Conservation (phyloP, 2,888 invertebrate genomes). For the Machimus atricapillus region DNA sequence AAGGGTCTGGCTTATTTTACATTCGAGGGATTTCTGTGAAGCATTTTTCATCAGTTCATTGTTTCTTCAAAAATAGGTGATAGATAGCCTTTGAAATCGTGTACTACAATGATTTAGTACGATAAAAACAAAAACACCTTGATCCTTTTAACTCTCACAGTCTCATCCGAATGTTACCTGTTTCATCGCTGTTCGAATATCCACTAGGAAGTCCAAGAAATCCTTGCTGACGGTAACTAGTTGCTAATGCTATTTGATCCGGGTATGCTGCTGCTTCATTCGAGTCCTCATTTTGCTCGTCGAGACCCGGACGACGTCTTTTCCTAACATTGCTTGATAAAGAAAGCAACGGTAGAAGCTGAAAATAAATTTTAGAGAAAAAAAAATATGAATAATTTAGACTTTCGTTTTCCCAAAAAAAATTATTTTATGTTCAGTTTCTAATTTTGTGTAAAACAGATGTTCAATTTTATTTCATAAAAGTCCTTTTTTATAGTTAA, state of each 20-base stretch:
- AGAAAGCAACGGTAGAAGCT: constrained; percentile 48
- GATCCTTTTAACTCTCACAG: background rate
- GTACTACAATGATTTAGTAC: no score
- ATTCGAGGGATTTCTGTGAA: no score
- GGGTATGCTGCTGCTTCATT: constrained; percentile 50
- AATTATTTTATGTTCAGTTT: background rate
- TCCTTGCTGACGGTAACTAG: constrained; percentile 45
- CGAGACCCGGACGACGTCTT: constrained; percentile 53
- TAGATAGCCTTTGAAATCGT: no score
- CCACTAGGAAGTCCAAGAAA: constrained; percentile 31
- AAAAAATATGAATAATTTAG: background rate
- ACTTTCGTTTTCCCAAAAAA: background rate
- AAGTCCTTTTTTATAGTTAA: background rate
- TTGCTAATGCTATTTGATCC: constrained; percentile 57
- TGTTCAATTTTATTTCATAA: background rate
- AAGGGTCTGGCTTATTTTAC: no score
- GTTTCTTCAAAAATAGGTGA: no score
- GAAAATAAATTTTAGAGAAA: background rate
- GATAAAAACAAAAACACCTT: background rate
- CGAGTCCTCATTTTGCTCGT: constrained; percentile 50
- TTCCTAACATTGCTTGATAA: constrained; percentile 50
- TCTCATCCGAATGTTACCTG: constrained; percentile 44
- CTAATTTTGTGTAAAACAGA: background rate
- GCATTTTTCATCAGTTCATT: no score
- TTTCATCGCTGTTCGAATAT: constrained; percentile 48